phyloP scores from a whole-genome alignment of 2,888 invertebrate species.

The Graphium colonna region DNA sequence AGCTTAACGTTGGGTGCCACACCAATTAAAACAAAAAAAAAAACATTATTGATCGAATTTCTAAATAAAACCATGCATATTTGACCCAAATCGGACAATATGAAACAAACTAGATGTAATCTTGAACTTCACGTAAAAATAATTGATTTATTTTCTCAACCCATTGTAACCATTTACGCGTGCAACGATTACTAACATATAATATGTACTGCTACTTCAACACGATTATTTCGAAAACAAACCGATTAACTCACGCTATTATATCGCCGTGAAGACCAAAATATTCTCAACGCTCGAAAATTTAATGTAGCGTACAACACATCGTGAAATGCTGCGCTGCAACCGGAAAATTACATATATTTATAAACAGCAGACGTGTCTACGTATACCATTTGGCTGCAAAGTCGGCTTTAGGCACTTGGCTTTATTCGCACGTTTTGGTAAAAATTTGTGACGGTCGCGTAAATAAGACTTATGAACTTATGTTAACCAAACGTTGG shows the following conservation, averaged over 20 bases:
- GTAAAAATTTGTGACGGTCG: slow-evolving; percentile 9
- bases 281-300: slow-evolving; percentile 16
- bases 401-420: slow-evolving; percentile 18
- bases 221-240: neutral
- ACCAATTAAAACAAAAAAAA: no score
- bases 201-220: no score
- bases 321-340: slow-evolving; percentile 3
- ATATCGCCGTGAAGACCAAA: neutral
- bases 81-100: no score
- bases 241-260: neutral
- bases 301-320: slow-evolving; percentile 17
- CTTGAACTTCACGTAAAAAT: no score
- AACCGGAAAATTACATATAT: slow-evolving; percentile 22
- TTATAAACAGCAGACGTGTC: slow-evolving; percentile 21
- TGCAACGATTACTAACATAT: no score
- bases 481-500: neutral
- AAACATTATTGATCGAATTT: no score
- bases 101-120: no score
- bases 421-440: slow-evolving; percentile 17
- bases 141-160: no score
- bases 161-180: no score
- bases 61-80: no score
- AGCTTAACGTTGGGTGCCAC: no score
- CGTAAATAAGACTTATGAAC: slow-evolving; percentile 11
- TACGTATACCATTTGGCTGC: slow-evolving; percentile 19